A percentile compares a stretch with the other conserved stretches of the same genome.
Evolutionary conservation across 2,797 vertebrate species (phyloP).

Genomic region (Aeoliscus strigatus): DNA sequence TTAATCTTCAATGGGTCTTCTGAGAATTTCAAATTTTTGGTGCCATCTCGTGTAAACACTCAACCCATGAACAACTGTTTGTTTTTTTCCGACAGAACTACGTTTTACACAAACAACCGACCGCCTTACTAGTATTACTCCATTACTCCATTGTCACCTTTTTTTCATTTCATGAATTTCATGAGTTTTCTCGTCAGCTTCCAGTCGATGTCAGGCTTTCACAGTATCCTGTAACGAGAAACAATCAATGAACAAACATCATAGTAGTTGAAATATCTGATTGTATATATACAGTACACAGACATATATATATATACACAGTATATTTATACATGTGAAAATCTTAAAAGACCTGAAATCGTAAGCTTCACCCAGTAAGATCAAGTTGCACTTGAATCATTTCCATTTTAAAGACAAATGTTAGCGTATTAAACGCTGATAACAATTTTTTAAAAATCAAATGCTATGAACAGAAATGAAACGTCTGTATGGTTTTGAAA

Average conservation of each 20-base stretch:
- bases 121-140: slow-evolving; percentile 60
- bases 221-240: slow-evolving; percentile 34
- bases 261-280: slow-evolving; percentile 70
- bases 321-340: slow-evolving; percentile 39
- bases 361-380: slow-evolving; percentile 57
- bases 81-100: slow-evolving; percentile 29
- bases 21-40: slow-evolving; percentile 62
- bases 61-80: slow-evolving; percentile 30
- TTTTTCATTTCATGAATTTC: slow-evolving; percentile 29
- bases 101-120: slow-evolving; percentile 22
- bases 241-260: slow-evolving; percentile 80
- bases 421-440: slow-evolving; percentile 64
- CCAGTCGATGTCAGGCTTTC: slow-evolving; percentile 27
- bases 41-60: slow-evolving; percentile 41
- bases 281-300: too few relatives aligned
- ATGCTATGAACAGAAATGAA: slow-evolving; percentile 62
- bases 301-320: slow-evolving; percentile 20
- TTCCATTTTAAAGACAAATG: slow-evolving; percentile 69
- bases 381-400: slow-evolving; percentile 81
- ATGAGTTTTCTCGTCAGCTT: slow-evolving; percentile 42
- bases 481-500: slow-evolving; percentile 58
- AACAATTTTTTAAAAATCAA: slow-evolving; percentile 62
- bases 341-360: slow-evolving; percentile 19
- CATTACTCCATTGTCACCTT: slow-evolving; percentile 36
- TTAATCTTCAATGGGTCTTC: slow-evolving; percentile 37